Evolutionary conservation across 2,797 vertebrate genomes (phyloP).

Genomic region (Eptatretus atami): DNA sequence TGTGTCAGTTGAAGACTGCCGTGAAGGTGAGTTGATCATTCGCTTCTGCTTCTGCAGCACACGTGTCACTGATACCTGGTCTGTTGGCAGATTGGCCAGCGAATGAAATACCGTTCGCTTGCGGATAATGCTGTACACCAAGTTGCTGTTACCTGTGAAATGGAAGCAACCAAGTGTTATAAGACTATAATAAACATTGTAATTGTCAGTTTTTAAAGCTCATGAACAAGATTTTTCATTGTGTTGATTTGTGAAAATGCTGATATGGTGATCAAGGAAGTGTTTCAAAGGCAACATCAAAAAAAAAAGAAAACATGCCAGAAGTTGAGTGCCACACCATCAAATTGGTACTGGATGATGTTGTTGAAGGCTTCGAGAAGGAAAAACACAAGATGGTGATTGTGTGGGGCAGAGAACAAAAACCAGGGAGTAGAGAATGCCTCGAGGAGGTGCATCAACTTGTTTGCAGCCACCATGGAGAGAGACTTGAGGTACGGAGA

Average conservation of each 20-base stretch:
- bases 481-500: conserved; percentile 89
- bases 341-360: conserved; percentile 97
- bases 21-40: conserved; percentile 41
- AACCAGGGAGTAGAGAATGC: conserved; percentile 92
- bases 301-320: no score
- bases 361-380: conserved; percentile 91
- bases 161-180: conserved; percentile 7
- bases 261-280: no score
- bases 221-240: no score
- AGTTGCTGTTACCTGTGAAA: conserved; percentile 45
- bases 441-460: conserved; percentile 74
- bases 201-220: no score
- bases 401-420: conserved; percentile 58
- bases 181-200: not conserved
- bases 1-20: conserved; percentile 47
- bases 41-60: conserved; percentile 41
- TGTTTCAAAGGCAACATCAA: no score
- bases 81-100: conserved; percentile 59
- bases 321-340: conserved; percentile 23
- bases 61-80: conserved; percentile 43
- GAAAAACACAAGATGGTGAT: conserved; percentile 88
- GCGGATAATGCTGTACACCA: conserved; percentile 90
- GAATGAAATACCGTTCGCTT: conserved; percentile 81
- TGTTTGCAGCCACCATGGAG: conserved; percentile 90
- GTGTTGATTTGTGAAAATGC: no score